Percentiles rank a stretch among this genome's conserved stretches.
Conservation (phyloP, 2,797 vertebrate genomes). For the Chloroceryle amazona region DNA sequence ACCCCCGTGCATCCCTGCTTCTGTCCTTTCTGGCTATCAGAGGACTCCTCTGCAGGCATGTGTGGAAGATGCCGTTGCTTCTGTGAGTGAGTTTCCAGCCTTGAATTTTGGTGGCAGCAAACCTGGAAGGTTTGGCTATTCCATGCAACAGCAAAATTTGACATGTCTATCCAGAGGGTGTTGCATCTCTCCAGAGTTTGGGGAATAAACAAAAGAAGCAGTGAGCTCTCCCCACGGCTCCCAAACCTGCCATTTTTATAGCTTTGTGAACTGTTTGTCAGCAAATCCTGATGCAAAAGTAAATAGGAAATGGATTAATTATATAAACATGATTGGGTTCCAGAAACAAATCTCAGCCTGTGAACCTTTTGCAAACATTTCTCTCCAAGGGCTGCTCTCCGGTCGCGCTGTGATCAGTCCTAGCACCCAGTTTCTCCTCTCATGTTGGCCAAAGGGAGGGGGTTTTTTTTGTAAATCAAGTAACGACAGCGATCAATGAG, state of each 20-base stretch:
- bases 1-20: fast-evolving
- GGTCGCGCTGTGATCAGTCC: background rate
- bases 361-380: background rate
- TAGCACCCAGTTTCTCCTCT: background rate
- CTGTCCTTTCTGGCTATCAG: background rate
- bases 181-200: background rate
- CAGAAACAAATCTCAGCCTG: background rate
- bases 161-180: fast-evolving
- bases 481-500: background rate
- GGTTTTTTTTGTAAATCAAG: background rate
- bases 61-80: background rate
- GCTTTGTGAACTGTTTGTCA: background rate
- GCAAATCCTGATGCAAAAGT: background rate
- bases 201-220: background rate
- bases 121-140: background rate
- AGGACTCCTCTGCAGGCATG: background rate
- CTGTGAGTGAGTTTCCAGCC: background rate
- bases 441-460: background rate
- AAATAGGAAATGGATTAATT: constrained; percentile 29
- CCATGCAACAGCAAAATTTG: background rate
- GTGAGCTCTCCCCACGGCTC: background rate
- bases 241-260: background rate
- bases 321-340: background rate
- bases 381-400: background rate
- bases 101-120: background rate